These are phyloP conservation scores for Proterorhinus semilunaris DNA, from an alignment of 2,113 vertebrate genomes.

Conservation along the genomic window DNA sequence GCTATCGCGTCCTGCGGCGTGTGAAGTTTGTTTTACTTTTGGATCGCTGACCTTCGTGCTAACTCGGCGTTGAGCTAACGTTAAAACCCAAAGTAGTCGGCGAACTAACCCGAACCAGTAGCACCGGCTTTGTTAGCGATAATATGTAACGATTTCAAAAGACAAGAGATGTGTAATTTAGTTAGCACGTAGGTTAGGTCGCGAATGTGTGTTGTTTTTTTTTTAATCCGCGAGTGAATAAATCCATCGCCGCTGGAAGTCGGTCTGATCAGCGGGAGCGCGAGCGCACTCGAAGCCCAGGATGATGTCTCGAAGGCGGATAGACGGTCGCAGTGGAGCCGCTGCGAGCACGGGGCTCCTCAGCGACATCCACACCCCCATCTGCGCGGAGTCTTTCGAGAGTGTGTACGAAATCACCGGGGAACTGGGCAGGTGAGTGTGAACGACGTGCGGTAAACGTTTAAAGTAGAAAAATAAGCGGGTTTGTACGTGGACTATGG, in stretches of 20 bases:
- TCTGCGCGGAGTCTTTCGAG: constrained; percentile 82
- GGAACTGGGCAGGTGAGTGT: constrained; percentile 88
- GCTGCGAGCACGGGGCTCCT: constrained; percentile 77
- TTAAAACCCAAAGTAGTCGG: constrained; percentile 8
- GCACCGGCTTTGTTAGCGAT: not conserved
- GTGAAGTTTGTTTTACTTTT: constrained; percentile 29
- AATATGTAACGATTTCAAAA: constrained; percentile 20
- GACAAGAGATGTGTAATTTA: not conserved
- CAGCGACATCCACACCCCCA: constrained; percentile 79
- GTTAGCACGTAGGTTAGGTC: constrained; percentile 1
- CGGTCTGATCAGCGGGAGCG: constrained; percentile 1
- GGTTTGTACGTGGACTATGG: not conserved
- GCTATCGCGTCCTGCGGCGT: not conserved
- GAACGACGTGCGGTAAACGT: accelerated
- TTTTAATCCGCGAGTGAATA: not conserved
- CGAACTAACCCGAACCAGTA: not conserved
- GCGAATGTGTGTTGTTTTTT: not conserved
- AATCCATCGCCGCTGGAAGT: not conserved
- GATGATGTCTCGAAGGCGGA: constrained; percentile 80
- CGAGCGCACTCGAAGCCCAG: not conserved
- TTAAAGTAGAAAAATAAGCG: too few species aligned
- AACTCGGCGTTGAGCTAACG: constrained; percentile 33
- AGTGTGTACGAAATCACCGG: constrained; percentile 82
- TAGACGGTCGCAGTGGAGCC: constrained; percentile 81
- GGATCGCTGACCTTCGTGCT: constrained; percentile 43